Evolutionary conservation across 2,113 vertebrate species (phyloP).

Genomic region (Pygoscelis antarcticus): DNA sequence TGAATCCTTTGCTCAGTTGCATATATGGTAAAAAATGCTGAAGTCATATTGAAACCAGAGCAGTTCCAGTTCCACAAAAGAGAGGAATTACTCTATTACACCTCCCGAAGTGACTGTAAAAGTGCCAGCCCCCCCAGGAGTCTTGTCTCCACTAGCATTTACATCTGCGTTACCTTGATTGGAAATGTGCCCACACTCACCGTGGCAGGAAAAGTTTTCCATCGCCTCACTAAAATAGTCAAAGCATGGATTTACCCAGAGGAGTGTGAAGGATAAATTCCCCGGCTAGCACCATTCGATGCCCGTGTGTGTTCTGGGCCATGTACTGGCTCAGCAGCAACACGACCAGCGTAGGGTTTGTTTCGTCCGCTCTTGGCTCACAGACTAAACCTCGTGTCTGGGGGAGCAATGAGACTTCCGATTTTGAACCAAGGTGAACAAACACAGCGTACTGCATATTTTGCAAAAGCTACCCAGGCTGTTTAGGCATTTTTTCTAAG

Average conservation of each 20-base stretch:
- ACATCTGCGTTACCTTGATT: neutral
- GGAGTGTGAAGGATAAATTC: neutral
- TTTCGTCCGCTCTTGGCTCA: neutral
- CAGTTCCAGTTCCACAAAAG: neutral
- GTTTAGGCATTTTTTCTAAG: neutral
- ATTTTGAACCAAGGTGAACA: neutral
- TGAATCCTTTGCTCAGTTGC: neutral
- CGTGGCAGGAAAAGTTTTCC: neutral
- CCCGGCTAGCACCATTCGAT: neutral
- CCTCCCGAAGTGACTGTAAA: neutral
- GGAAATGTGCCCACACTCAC: neutral
- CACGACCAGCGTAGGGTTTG: neutral
- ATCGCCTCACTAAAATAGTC: neutral
- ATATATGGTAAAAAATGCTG: neutral
- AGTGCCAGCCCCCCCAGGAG: neutral
- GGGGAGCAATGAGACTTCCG: neutral
- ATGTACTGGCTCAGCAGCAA: neutral
- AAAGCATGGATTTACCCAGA: neutral
- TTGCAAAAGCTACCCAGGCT: neutral
- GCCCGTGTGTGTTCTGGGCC: neutral
- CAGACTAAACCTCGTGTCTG: neutral
- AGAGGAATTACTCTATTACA: neutral
- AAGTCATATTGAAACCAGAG: neutral
- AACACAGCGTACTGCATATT: rapidly evolving
- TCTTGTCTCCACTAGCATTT: neutral